phyloP scores from a whole-genome alignment of 2,888 invertebrate genomes.

The Rhabditoides inermis region DNA sequence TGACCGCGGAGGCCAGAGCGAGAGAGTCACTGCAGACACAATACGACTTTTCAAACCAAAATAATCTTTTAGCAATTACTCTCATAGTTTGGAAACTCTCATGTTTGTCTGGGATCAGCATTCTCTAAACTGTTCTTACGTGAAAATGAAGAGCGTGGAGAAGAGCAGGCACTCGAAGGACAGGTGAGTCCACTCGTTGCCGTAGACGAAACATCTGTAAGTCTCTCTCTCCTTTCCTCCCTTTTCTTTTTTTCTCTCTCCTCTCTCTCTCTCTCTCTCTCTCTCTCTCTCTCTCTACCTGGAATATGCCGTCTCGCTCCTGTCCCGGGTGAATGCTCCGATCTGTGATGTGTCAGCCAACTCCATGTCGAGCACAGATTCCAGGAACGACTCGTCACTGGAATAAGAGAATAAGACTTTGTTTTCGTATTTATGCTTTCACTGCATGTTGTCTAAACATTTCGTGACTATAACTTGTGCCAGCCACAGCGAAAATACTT shows the following conservation, averaged over 20 bases:
- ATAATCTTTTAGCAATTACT: background rate
- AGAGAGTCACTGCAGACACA: slow-evolving; percentile 55
- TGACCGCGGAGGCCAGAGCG: slow-evolving; percentile 62
- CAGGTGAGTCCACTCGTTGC: slow-evolving; percentile 66
- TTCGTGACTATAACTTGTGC: too few relatives aligned
- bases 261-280: background rate
- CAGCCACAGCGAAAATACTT: too few relatives aligned
- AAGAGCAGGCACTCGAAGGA: slow-evolving; percentile 67
- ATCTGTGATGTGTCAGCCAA: slow-evolving; percentile 60
- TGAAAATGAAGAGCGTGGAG: slow-evolving; percentile 52
- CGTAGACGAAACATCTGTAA: slow-evolving; percentile 64
- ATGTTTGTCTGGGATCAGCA: too few relatives aligned
- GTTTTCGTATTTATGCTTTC: too few relatives aligned
- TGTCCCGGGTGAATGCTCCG: slow-evolving; percentile 63
- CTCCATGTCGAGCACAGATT: slow-evolving; percentile 64
- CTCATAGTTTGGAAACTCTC: background rate
- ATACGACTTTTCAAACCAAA: background rate
- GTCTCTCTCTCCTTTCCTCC: background rate
- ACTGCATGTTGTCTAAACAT: too few relatives aligned
- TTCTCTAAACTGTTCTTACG: too few relatives aligned
- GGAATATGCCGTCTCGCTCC: background rate
- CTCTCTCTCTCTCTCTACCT: background rate
- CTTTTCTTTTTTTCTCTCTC: too few relatives aligned
- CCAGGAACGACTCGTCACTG: slow-evolving; percentile 55
- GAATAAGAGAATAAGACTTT: background rate